These are phyloP conservation scores for Zeugodacus cucurbitae DNA, from an alignment of 1,140 invertebrate genomes.

Conservation along the genomic window DNA sequence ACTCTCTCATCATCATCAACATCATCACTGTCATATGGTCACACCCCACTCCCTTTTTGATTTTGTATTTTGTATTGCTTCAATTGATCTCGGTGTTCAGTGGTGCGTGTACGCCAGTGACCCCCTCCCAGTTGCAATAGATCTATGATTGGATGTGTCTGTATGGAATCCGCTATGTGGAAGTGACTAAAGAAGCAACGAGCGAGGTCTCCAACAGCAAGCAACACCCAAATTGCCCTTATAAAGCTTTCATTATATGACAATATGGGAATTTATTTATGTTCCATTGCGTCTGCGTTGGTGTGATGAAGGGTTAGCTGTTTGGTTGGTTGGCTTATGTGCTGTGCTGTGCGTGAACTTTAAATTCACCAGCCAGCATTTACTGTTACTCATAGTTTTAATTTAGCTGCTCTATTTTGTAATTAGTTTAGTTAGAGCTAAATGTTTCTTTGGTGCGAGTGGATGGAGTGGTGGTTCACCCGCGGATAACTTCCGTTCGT, in stretches of 20 bases:
- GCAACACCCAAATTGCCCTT: neutral
- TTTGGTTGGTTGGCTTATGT: neutral
- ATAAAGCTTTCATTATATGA: neutral
- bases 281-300: neutral
- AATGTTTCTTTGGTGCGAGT: neutral
- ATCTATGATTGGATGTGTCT: neutral
- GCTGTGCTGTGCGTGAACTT: neutral
- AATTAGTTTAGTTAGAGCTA: constrained; percentile 28
- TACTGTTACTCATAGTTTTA: constrained; percentile 27
- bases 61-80: neutral
- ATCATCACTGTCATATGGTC: neutral
- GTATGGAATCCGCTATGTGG: neutral
- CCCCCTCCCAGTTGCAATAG: neutral
- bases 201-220: neutral
- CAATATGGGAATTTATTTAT: constrained; percentile 1
- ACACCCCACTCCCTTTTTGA: neutral
- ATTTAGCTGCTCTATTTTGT: constrained; percentile 10
- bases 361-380: neutral
- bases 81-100: neutral
- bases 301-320: neutral
- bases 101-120: neutral
- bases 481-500: neutral
- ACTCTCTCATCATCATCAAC: neutral
- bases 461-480: neutral
- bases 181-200: neutral